Conservation (phyloP, 2,113 vertebrate species). For the Brachyhypopomus occidentalis region DNA sequence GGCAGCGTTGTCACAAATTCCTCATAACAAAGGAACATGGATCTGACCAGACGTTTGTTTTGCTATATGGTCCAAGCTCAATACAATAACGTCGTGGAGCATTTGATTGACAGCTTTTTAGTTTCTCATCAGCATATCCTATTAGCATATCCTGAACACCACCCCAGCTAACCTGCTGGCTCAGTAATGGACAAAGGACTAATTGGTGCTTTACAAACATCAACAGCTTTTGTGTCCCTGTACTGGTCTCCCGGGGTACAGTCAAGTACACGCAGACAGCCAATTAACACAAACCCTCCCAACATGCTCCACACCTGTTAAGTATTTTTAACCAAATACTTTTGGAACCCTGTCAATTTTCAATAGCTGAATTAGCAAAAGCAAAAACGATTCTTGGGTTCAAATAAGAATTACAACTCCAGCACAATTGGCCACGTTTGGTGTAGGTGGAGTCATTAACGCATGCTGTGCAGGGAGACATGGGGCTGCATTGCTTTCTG, state of each 20-base stretch:
- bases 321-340: background rate
- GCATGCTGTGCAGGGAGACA: background rate
- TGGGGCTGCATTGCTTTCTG: background rate
- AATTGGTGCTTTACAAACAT: background rate
- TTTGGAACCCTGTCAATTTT: background rate
- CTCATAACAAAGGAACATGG: background rate
- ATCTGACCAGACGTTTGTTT: background rate
- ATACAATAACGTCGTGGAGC: background rate
- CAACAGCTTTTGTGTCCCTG: background rate
- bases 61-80: background rate
- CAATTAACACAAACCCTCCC: slow-evolving; percentile 38
- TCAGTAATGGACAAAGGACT: background rate
- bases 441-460: background rate
- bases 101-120: background rate
- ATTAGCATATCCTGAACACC: background rate
- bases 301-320: background rate
- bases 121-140: background rate
- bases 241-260: slow-evolving; percentile 17
- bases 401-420: background rate
- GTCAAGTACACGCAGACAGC: slow-evolving; percentile 26
- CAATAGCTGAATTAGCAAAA: background rate
- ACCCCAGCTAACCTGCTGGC: too few relatives aligned
- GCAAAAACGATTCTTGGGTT: background rate
- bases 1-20: background rate
- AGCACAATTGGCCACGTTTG: background rate